phyloP scores from a whole-genome alignment of 2,888 invertebrate genomes.

The Scrobipalpa atriplicella region DNA sequence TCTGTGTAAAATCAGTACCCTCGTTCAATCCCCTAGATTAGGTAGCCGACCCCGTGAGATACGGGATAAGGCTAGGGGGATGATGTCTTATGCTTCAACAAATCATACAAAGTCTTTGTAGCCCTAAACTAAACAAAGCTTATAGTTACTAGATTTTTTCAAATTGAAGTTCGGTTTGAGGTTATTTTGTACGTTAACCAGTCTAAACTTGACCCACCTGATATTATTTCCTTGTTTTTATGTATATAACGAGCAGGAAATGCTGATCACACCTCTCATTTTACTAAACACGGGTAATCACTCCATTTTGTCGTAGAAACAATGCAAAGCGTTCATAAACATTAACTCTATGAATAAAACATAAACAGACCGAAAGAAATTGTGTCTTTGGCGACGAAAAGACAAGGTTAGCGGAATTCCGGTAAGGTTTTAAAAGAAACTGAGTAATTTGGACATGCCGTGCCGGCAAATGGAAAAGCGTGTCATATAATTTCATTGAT shows the following conservation, averaged over 20 bases:
- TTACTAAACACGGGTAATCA: background rate
- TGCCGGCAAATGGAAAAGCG: no score
- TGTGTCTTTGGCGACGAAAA: background rate
- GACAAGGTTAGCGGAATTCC: background rate
- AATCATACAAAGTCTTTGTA: no score
- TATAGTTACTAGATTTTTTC: no score
- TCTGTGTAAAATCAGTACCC: no score
- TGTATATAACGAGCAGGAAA: background rate
- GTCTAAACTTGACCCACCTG: background rate
- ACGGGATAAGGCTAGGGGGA: no score
- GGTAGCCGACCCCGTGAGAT: no score
- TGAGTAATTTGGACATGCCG: background rate
- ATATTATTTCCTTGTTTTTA: background rate
- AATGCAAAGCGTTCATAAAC: conserved; percentile 3
- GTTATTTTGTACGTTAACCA: no score
- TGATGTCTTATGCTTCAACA: no score
- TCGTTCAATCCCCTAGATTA: no score
- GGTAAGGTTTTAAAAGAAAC: background rate
- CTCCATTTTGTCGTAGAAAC: background rate
- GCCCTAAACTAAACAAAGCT: no score
- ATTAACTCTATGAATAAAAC: background rate
- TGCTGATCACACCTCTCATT: background rate
- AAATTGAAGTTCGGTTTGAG: no score
- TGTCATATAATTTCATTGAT: no score
- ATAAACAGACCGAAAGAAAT: background rate